Conservation (phyloP, 2,113 vertebrate genomes). For the Rissa tridactyla region DNA sequence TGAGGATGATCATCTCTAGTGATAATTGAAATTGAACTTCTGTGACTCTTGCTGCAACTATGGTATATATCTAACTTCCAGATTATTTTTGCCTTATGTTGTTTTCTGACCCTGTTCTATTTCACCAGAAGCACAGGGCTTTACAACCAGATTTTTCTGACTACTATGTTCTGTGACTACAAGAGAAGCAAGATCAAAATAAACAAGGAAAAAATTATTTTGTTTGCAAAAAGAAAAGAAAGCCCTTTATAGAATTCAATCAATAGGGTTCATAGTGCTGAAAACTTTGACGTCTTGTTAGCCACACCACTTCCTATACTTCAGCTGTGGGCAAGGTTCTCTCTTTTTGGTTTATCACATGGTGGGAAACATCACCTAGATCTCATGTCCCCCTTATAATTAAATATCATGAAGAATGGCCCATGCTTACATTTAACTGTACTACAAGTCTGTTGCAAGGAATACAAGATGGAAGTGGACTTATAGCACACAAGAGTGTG, state of each 20-base stretch:
- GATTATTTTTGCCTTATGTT: conserved; percentile 5
- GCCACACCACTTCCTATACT: not conserved
- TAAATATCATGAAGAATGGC: not conserved
- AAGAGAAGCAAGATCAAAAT: not conserved
- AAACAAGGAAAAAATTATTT: not conserved
- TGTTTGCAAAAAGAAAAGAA: not conserved
- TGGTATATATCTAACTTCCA: not conserved
- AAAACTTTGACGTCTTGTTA: not conserved
- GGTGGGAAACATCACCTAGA: not conserved
- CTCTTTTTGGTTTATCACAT: not conserved
- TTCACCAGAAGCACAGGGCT: not conserved
- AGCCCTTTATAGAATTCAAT: not conserved
- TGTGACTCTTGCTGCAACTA: not conserved
- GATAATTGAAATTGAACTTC: conserved; percentile 49
- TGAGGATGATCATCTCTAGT: conserved; percentile 18
- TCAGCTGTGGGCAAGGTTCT: not conserved
- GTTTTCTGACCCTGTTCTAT: not conserved
- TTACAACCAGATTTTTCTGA: not conserved
- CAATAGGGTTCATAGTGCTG: not conserved
- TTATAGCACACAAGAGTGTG: not conserved
- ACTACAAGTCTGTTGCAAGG: not conserved
- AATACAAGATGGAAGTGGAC: not conserved
- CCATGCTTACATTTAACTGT: not conserved
- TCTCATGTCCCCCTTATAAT: not conserved
- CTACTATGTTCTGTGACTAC: not conserved